These are phyloP conservation scores for Adineta ricciae DNA, from an alignment of 2,888 invertebrate genomes.

Conservation along the genomic window DNA sequence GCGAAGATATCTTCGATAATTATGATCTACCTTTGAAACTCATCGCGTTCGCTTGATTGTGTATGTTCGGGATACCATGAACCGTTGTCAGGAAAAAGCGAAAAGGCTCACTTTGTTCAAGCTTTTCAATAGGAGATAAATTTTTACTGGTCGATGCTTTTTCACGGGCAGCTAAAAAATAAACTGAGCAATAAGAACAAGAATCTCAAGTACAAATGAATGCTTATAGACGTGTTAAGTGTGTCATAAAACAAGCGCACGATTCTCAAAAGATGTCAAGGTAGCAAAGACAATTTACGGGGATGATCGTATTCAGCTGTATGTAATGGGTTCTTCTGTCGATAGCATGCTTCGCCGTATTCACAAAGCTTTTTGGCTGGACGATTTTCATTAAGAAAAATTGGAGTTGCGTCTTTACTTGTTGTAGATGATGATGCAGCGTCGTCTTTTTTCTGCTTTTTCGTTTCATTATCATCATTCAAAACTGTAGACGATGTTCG, in stretches of 20 bases:
- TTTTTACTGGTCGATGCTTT: not conserved
- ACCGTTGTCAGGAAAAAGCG: not conserved
- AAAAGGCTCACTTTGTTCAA: not conserved
- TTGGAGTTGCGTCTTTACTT: not conserved
- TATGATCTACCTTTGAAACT: not conserved
- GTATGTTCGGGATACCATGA: not conserved
- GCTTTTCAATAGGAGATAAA: not conserved
- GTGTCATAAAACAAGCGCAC: no score
- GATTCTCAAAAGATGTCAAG: no score
- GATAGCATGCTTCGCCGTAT: conserved; percentile 1
- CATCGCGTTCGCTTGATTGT: not conserved
- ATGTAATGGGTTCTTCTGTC: conserved; percentile 4
- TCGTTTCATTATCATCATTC: not conserved
- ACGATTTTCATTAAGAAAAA: not conserved
- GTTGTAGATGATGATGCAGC: not conserved
- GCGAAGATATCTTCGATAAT: not conserved
- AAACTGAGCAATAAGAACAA: no score
- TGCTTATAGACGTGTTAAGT: no score
- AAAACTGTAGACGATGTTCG: not conserved
- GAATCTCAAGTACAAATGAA: no score
- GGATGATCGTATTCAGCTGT: conserved; percentile 11
- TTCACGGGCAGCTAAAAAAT: not conserved
- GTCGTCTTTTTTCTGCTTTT: not conserved
- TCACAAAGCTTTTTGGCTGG: not conserved
- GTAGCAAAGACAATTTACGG: not conserved